These are phyloP conservation scores for Hypotaenidia philippensis DNA, from an alignment of 2,797 vertebrate species.

Conservation along the genomic window DNA sequence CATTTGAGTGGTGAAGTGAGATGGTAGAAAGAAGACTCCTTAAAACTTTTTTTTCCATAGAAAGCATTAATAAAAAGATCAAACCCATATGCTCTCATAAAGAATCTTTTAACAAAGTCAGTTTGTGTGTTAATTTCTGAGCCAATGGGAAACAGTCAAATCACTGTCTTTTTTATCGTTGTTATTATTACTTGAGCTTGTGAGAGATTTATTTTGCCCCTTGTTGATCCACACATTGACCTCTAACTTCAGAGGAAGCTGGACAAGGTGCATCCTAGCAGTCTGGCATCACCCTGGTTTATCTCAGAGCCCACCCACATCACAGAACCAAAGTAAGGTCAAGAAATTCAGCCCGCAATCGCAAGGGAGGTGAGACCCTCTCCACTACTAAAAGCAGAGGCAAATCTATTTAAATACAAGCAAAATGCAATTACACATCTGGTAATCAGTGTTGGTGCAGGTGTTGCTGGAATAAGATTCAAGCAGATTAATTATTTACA, in stretches of 20 bases:
- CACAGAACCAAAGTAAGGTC: neutral
- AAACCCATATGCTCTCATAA: neutral
- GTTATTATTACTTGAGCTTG: neutral
- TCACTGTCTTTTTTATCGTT: too few species aligned
- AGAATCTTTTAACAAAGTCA: neutral
- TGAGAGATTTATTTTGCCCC: neutral
- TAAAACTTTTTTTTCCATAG: neutral
- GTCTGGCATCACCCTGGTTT: neutral
- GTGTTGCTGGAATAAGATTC: constrained; percentile 70
- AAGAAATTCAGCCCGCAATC: neutral
- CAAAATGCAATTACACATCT: constrained; percentile 64
- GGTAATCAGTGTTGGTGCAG: constrained; percentile 68
- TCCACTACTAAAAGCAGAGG: neutral
- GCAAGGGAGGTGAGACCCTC: neutral
- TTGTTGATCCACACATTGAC: neutral
- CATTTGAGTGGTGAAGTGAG: neutral
- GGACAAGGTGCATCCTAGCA: neutral
- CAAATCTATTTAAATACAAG: constrained; percentile 66
- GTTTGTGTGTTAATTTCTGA: neutral
- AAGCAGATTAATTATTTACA: constrained; percentile 72
- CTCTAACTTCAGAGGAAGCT: neutral
- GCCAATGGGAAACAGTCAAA: neutral
- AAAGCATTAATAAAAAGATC: neutral
- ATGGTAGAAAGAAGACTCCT: neutral
- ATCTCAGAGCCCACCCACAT: neutral